These are phyloP conservation scores for Urocitellus parryii DNA, from an alignment of 2,113 vertebrate species.

Conservation along the genomic window DNA sequence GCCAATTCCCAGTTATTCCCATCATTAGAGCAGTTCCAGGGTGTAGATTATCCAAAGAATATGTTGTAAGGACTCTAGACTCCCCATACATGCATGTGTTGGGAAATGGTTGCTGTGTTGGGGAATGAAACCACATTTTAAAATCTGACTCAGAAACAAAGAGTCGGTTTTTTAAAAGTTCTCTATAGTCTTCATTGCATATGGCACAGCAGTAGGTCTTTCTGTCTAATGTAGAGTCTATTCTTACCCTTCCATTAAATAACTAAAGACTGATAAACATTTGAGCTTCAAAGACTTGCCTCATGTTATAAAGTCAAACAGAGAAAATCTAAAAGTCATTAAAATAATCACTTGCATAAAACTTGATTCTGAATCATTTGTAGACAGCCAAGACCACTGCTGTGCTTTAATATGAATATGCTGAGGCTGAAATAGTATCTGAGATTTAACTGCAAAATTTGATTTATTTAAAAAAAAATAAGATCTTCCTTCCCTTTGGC, in stretches of 20 bases:
- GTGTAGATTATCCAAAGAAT: background rate
- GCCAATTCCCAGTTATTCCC: background rate
- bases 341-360: background rate
- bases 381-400: background rate
- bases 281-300: background rate
- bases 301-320: background rate
- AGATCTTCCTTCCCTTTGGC: background rate
- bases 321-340: background rate
- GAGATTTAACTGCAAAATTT: background rate
- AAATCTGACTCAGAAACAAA: background rate
- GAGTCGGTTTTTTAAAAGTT: background rate
- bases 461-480: slow-evolving; percentile 9
- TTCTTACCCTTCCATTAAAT: background rate
- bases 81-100: background rate
- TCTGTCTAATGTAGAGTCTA: background rate
- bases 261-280: background rate
- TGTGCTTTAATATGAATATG: background rate
- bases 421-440: background rate
- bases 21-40: background rate
- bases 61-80: background rate
- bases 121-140: background rate
- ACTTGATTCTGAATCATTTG: background rate
- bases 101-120: background rate
- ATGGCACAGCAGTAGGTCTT: background rate
- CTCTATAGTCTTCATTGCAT: background rate